These are phyloP conservation scores for Mya arenaria DNA, from an alignment of 1,140 invertebrate species.

Conservation along the genomic window DNA sequence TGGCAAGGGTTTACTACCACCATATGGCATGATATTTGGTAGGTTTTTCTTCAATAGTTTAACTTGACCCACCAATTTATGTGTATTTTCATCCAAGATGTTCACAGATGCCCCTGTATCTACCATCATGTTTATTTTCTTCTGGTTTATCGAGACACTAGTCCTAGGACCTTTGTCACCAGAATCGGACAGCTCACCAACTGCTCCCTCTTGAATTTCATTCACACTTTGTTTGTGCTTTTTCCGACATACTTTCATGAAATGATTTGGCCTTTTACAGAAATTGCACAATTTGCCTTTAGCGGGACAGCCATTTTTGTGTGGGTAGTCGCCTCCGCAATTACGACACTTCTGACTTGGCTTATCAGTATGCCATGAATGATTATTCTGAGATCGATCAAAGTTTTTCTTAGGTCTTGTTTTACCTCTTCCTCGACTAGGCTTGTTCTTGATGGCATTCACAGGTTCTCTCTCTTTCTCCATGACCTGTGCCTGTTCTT, in stretches of 20 bases:
- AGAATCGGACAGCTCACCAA: not conserved
- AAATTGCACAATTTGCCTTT: slow-evolving; percentile 33
- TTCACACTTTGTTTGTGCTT: not conserved
- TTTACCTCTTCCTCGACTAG: not conserved
- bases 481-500: slow-evolving; percentile 9
- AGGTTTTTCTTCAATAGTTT: not conserved
- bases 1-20: not conserved
- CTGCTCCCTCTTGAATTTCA: not conserved
- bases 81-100: slow-evolving; percentile 4
- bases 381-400: not conserved
- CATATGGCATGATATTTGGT: slow-evolving; percentile 36
- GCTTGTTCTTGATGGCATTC: not conserved
- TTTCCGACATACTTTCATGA: not conserved
- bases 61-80: not conserved
- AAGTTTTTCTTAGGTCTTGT: not conserved
- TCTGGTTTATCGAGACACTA: not conserved
- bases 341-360: not conserved
- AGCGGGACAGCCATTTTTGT: not conserved
- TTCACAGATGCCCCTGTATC: slow-evolving; percentile 11
- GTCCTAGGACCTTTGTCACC: not conserved
- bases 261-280: slow-evolving; percentile 25
- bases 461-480: not conserved
- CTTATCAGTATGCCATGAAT: not conserved
- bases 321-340: not conserved
- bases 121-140: not conserved